Evolutionary conservation across 2,113 vertebrate genomes (phyloP), one percentile per base, ranked within the genome.

Genomic region (Alethe diademata): DNA sequence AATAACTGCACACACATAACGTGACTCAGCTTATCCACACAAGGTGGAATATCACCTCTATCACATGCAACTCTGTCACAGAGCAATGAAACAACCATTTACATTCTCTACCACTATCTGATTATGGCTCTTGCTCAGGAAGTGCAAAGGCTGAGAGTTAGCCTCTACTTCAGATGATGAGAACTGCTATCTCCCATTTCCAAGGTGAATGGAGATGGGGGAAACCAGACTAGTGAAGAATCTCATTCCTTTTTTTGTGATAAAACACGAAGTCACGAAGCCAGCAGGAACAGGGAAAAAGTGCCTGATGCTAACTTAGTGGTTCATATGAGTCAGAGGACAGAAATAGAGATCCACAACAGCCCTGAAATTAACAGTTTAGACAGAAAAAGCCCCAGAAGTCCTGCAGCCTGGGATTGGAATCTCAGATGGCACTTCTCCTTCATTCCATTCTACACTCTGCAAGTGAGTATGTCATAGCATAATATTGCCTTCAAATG

Each of bases 11-110:
- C 5, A 29, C 35, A 28, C 8, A 5, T 26, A 19, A 28, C 1
- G 1, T 11, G 35, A 42, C 73, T 54, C 74, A 54, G 18, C 17
- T 85, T n/a, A 56, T 0, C 33, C 43, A 67, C 54, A 9, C 14
- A 11, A n/a, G 11, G 25, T 12, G 20, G 26, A 81, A 81, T 24
- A 23, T 14, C 42, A 58, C 28, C 40, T 35, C 42, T 25, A 50
- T 28, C 1, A 1, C 1, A 0, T 15, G 9, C 16, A 8, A 38
- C 31, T 47, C 40, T 23, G 29, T 9, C 35, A n/a, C 8, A 20
- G 4, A 42, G 43, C 4, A 6, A 25, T 65, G n/a, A 54, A 33
- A 50, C 5, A 54, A 54, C 25, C 40, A 69, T 10, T 29, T 20
- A 19, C 2, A 8, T 73, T 69, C 88, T 42, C 54, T 85, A 29